Evolutionary conservation across 2,113 vertebrate species (phyloP), one percentile per base, ranked within the genome.

Genomic region (Otus sunia): DNA sequence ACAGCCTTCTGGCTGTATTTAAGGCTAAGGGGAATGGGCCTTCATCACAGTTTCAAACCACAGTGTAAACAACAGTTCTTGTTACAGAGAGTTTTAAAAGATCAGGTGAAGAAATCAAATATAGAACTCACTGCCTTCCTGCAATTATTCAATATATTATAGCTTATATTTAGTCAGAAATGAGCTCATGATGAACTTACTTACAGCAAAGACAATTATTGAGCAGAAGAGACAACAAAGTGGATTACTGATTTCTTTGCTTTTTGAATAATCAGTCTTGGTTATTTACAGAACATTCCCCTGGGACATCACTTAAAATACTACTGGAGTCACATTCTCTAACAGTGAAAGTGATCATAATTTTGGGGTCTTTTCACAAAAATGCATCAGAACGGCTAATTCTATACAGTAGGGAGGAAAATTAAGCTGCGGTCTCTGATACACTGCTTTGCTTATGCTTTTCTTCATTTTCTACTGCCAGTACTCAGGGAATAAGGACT

Each of bases 1-100:
- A 45, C 26, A 86, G 75, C 67, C 72, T 92, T 92, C 79, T 96
- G 88, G 79, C 82, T 96, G 39, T 72, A 67, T 75, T 76, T 92
- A 81, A 82, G 47, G 47, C 75, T 76, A 59, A 15, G 4, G 68
- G 47, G 67, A 95, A 90, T 32, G 25, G 79, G 36, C 15, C 79
- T 88, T 90, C 88, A 91, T 74, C 90, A 86, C 43, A 36, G 39
- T 86, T 93, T 92, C 82, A 88, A 94, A 92, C 52, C 43, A 43
- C 21, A 84, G 72, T 12, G 3, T 74, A 90, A 95, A 92, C 64
- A 90, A 86, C 34, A 15, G 26, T 58, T 83, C 74, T 85, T 50
- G 12, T 55, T 62, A 76, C 16, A 1, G 37, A 71, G 12, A 37
- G 8, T 39, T 87, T 84, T 88, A 74, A 85, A 88, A 77, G 36